Evolutionary conservation across 2,888 invertebrate species (phyloP).

Genomic region (Eudasyphora cyanicolor): DNA sequence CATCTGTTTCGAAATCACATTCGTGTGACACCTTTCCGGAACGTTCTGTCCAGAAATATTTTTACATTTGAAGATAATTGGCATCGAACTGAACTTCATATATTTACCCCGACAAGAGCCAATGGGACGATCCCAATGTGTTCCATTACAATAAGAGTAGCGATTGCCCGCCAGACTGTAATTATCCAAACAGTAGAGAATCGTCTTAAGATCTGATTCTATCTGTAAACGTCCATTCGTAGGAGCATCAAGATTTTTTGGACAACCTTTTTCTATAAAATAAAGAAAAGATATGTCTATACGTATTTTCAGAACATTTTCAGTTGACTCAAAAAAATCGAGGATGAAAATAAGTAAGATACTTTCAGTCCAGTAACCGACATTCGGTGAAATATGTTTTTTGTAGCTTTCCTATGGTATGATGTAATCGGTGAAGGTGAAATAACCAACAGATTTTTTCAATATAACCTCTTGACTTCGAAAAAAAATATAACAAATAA

Average conservation of each 20-base stretch:
- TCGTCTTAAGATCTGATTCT: slow-evolving; percentile 82
- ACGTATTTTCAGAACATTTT: no score
- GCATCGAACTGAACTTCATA: background rate
- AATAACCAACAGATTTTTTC: no score
- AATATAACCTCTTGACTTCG: no score
- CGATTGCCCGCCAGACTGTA: slow-evolving; percentile 83
- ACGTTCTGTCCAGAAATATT: slow-evolving; percentile 47
- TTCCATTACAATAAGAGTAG: slow-evolving; percentile 87
- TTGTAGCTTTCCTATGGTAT: no score
- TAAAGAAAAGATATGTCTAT: no score
- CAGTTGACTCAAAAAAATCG: no score
- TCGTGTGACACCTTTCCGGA: slow-evolving; percentile 58
- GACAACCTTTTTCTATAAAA: slow-evolving; percentile 83
- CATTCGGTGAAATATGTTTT: no score
- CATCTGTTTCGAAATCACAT: slow-evolving; percentile 80
- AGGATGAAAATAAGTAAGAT: no score
- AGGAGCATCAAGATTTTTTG: slow-evolving; percentile 72
- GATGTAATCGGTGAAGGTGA: no score
- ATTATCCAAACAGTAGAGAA: slow-evolving; percentile 85
- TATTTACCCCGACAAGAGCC: slow-evolving; percentile 82
- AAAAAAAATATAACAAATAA: no score
- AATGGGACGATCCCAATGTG: slow-evolving; percentile 84
- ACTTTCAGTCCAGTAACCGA: no score
- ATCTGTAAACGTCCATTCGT: slow-evolving; percentile 82
- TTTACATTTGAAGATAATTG: background rate